These are phyloP conservation scores for Condylura cristata DNA, from an alignment of 2,113 vertebrate genomes.

Conservation along the genomic window DNA sequence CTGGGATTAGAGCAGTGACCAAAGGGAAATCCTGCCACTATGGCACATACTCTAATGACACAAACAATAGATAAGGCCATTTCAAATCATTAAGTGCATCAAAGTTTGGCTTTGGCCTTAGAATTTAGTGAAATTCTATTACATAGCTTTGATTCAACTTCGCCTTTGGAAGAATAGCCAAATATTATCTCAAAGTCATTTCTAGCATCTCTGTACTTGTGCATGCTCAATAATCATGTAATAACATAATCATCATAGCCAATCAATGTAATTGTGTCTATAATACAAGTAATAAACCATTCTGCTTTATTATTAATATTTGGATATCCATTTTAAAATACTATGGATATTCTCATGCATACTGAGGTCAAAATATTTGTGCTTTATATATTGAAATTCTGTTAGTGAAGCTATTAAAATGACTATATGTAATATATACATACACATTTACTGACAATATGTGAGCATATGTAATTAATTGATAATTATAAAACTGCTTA, in stretches of 20 bases:
- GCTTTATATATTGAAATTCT: slow-evolving; percentile 5
- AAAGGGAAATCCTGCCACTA: background rate
- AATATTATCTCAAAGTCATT: background rate
- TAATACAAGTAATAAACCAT: background rate
- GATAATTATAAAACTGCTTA: background rate
- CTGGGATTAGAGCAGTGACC: background rate
- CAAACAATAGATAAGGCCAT: background rate
- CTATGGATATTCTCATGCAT: background rate
- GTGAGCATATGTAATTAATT: background rate
- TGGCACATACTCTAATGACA: background rate
- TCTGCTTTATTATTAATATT: background rate
- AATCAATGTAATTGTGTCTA: background rate
- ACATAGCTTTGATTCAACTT: background rate
- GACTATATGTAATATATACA: no score
- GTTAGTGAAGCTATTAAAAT: background rate
- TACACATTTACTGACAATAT: background rate
- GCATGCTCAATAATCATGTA: background rate
- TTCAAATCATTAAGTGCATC: background rate
- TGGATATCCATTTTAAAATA: slow-evolving; percentile 22
- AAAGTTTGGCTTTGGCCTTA: background rate
- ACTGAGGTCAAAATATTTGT: background rate
- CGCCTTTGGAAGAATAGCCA: background rate
- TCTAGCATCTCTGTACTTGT: background rate
- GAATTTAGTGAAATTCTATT: background rate
- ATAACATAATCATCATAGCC: background rate